Evolutionary conservation across 2,113 vertebrate species (phyloP).

Genomic region (Scomber scombrus): DNA sequence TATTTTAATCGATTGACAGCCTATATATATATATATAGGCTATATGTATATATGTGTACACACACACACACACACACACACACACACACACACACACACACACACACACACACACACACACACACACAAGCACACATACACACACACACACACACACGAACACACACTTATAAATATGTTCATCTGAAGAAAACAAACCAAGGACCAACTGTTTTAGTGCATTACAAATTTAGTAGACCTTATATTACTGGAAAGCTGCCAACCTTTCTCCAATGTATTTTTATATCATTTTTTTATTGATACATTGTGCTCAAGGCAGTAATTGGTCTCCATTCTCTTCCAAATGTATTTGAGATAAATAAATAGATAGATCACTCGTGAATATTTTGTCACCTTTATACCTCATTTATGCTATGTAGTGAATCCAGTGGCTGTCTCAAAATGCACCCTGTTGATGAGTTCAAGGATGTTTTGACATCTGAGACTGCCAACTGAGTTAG

Average conservation of each 20-base stretch:
- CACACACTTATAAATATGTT: neutral
- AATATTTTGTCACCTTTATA: conserved; percentile 13
- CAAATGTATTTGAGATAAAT: neutral
- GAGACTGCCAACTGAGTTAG: neutral
- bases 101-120: too few species aligned
- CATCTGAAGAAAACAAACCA: neutral
- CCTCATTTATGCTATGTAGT: neutral
- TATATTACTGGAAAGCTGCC: neutral
- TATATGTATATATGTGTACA: too few species aligned
- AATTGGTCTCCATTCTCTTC: conserved; percentile 4
- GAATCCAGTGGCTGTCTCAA: neutral
- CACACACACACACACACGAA: too few species aligned
- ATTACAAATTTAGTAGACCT: neutral
- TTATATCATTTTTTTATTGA: neutral
- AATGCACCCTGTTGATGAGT: neutral
- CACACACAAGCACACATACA: too few species aligned
- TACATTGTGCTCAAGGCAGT: neutral
- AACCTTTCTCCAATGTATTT: neutral
- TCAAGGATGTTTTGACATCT: neutral
- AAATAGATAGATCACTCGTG: neutral
- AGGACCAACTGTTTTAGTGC: neutral
- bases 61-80: too few species aligned
- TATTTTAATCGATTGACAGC: too few species aligned
- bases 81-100: too few species aligned
- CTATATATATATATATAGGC: too few species aligned